Conservation (phyloP, 2,797 vertebrate species). For the Myoxocephalus aenaeus region DNA sequence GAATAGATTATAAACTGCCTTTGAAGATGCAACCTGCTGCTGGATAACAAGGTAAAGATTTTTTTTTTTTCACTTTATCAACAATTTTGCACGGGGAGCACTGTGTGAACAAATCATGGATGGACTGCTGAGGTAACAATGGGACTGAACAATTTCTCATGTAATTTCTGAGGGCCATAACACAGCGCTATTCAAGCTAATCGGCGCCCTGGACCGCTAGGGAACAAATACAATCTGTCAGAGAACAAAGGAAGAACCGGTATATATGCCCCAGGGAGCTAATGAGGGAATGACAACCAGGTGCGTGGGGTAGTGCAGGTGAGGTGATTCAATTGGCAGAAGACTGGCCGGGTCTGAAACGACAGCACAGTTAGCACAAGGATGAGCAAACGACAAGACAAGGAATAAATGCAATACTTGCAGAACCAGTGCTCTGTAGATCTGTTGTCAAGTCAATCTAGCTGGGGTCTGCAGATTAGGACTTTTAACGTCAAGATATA, state of each 20-base stretch:
- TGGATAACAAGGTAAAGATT: not conserved
- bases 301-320: not conserved
- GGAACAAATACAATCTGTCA: not conserved
- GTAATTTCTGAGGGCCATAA: not conserved
- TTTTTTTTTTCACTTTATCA: not conserved
- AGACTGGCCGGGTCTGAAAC: not conserved
- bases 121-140: not conserved
- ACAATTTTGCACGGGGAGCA: not conserved
- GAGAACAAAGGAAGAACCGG: not conserved
- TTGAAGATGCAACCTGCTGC: slow-evolving; percentile 1
- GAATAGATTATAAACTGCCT: not conserved
- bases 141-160: not conserved
- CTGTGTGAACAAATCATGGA: not conserved
- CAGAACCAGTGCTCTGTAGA: not conserved
- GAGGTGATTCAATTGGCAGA: not conserved
- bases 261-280: not conserved
- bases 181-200: too few species aligned
- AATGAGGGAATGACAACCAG: not conserved
- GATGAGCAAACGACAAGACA: not conserved
- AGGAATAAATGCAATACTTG: not conserved
- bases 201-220: not conserved
- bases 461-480: not conserved
- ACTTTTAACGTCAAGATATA: slow-evolving; percentile 11
- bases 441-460: not conserved
- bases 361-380: too few species aligned